Base-by-base conservation (phyloP, 2,888 invertebrate species). In the Oligia latruncula region DNA sequence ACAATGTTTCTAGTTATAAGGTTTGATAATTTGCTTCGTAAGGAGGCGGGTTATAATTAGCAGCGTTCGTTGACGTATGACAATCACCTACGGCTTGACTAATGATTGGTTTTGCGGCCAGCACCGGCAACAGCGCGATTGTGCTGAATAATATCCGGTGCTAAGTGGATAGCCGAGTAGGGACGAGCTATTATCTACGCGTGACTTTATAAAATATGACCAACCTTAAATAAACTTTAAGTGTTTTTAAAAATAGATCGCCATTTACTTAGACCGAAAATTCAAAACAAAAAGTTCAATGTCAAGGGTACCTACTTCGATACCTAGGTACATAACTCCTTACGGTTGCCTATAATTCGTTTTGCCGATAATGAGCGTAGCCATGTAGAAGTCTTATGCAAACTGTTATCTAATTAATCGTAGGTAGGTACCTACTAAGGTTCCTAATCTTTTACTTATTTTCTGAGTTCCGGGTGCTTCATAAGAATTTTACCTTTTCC, bases 61-160 rank as follows among this genome's bases (percentile, higher is more conserved):
- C 55, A 72, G 71, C 70, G 78, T 74, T 55, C 77, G 80, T 85
- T 88, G 72, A 79, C 82, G 77, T 81, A 84, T 88, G 82, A 80
- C 89, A 86, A 74, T 79, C 87, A 88, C 90, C 88, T 85, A 89
- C 85, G 82, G 90, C 85, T 92, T 92, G 91, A 93, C 88, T 93
- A 93, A 93, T 94, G 94, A 92, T 89, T 86, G 86, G 84, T 84
- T 88, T 85, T 87, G 85, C 85, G 84, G 83, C 78, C 82, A 79
- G 80, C 72, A 52, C 87, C 81, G 84, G 83, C 83, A 62, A 72
- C 80, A 68, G 76, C 82, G 80, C 68, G 78, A 84, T 93, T 93
- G 80, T 90, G 96, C 95, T 93, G 93, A 92, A 90, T 96, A 95
- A 96, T 90, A 90, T 96, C 96, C 96, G 95, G 91, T 85, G 87